Evolutionary conservation across 2,888 invertebrate species (phyloP).

Genomic region (Aleiodes testaceus): DNA sequence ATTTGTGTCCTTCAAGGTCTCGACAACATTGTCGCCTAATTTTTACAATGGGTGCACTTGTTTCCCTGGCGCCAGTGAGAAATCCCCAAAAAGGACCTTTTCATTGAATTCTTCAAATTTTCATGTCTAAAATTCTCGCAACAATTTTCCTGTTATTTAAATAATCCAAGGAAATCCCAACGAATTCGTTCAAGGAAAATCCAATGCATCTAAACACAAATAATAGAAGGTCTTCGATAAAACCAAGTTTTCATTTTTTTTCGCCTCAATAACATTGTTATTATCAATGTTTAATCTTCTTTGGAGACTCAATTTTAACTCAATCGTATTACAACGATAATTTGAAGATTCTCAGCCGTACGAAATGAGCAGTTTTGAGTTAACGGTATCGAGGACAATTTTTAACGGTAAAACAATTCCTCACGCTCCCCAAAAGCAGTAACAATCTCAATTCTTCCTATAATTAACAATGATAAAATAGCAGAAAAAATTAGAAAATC

Average conservation of each 20-base stretch:
- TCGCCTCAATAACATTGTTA: too few species aligned
- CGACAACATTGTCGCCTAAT: background rate
- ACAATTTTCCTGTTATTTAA: constrained; percentile 48
- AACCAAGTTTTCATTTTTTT: too few species aligned
- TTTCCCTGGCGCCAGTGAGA: too few species aligned
- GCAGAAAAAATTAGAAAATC: too few species aligned
- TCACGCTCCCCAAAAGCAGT: background rate
- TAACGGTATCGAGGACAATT: constrained; percentile 44
- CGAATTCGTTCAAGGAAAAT: constrained; percentile 11
- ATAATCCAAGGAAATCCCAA: constrained; percentile 33
- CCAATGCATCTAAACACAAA: background rate
- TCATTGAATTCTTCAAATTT: too few species aligned
- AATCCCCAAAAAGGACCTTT: constrained; percentile 1
- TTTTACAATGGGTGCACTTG: background rate
- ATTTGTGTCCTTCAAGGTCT: background rate
- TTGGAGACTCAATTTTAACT: background rate
- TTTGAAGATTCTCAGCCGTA: constrained; percentile 5
- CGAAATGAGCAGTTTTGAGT: background rate
- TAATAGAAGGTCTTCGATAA: too few species aligned
- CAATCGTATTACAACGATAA: background rate
- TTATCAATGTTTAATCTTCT: too few species aligned
- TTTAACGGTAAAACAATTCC: constrained; percentile 46
- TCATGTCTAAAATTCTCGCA: background rate
- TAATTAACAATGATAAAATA: too few species aligned
- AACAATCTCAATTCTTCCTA: background rate